Evolutionary conservation across 2,888 invertebrate species (phyloP).

Genomic region (Pilophorus perplexus): DNA sequence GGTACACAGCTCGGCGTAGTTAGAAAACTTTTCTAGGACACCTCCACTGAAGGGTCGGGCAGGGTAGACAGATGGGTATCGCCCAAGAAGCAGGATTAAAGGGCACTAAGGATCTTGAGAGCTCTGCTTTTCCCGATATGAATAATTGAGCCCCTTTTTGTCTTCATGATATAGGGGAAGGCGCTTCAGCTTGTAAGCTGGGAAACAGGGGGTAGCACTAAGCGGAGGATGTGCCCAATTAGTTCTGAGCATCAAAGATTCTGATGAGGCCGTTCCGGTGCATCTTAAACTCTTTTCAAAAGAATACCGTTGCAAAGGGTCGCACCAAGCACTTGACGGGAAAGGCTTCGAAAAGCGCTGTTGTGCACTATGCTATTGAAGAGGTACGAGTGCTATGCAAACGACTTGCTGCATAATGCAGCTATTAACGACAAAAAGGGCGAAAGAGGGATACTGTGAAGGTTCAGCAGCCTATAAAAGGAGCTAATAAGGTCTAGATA

Average conservation of each 20-base stretch:
- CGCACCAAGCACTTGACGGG: neutral
- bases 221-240: neutral
- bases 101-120: constrained; percentile 4
- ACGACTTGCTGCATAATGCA: constrained; percentile 13
- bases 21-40: no score
- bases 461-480: neutral
- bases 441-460: no score
- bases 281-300: neutral
- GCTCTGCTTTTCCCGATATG: constrained; percentile 13
- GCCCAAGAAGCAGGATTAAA: constrained; percentile 3
- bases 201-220: neutral
- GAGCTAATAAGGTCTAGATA: constrained; percentile 9
- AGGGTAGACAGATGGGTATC: constrained; percentile 17
- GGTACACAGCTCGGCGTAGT: no score
- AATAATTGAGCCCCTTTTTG: constrained; percentile 14
- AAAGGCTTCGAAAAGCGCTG: constrained; percentile 8
- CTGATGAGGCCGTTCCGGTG: neutral
- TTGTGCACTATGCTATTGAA: constrained; percentile 5
- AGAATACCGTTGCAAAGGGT: neutral
- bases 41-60: no score
- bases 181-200: neutral
- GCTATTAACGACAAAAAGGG: neutral
- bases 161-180: constrained; percentile 13
- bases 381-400: constrained; percentile 2
- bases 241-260: constrained; percentile 22